Evolutionary conservation across 2,113 vertebrate species (phyloP), one percentile per base, ranked within the genome.

Genomic region (Sprattus sprattus): DNA sequence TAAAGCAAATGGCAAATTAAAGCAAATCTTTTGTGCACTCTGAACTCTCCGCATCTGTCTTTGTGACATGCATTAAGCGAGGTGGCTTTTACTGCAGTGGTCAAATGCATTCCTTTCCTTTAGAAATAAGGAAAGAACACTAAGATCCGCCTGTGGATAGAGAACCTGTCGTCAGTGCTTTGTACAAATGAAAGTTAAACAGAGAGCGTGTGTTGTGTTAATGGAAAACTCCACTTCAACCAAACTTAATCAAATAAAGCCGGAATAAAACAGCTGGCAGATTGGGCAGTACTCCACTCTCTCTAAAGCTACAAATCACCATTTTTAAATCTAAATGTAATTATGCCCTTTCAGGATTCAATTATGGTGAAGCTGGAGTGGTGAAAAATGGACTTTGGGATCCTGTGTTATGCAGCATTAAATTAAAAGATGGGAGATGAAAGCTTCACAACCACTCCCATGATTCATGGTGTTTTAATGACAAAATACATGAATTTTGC

Each of bases 281-380:
- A 75, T 75, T 75, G 67, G 67, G 11, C 25, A 16, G 67, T 75
- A 32, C 71, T 11, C 71, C 32, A 78, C 71, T 78, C 11, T 39
- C 28, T 78, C 71, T 78, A 39, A 39, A 44, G 32, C 67, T 39
- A 28, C 67, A 28, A 75, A 75, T 75, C 71, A 78, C 71, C 71
- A 78, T 44, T 39, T 78, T 78, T 78, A 39, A 78, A 78, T 78
- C 71, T 78, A 78, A 78, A 78, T 78, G 32, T 78, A 78, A 78
- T 78, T 39, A 78, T 78, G 71, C 71, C 64, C 71, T 78, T 78
- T 78, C 67, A 75, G 67, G 28, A 75, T 75, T 32, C 28, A 78
- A 78, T 78, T 32, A 78, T 78, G 39, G 71, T 3, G 28, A 15
- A 78, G 71, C 18, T 78, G 3, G 71, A 39, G 71, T 78, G 10